A percentile compares a stretch with the other conserved stretches of the same genome.
These are phyloP conservation scores for Pseudococcus longispinus DNA, from an alignment of 2,888 invertebrate genomes.

Conservation along the genomic window DNA sequence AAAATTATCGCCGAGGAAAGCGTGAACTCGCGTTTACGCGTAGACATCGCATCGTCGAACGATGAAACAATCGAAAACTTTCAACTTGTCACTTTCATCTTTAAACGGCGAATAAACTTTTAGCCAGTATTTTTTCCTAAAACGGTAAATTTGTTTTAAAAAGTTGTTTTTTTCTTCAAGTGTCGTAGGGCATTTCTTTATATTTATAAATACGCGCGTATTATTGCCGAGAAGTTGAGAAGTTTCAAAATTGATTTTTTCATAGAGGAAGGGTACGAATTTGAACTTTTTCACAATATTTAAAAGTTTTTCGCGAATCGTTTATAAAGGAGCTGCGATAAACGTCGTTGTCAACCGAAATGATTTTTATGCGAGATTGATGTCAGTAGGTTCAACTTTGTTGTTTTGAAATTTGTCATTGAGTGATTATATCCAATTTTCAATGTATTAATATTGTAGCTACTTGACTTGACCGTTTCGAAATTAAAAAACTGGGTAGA, in stretches of 20 bases:
- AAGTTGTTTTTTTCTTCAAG: neutral
- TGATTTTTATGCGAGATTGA: neutral
- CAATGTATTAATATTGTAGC: no score
- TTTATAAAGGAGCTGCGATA: neutral
- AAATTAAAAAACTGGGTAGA: no score
- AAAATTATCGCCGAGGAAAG: neutral
- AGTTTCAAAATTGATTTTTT: neutral
- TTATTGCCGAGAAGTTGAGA: neutral
- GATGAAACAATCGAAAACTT: constrained; percentile 22
- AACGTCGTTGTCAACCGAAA: neutral
- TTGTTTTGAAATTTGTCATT: no score
- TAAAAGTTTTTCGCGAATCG: neutral
- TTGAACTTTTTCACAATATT: constrained; percentile 2
- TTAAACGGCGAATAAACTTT: neutral
- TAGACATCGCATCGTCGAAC: neutral
- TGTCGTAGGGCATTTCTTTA: neutral
- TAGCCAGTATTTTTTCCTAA: neutral
- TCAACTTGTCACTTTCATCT: constrained; percentile 19
- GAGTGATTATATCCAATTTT: no score
- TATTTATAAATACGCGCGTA: neutral
- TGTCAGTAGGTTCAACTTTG: no score
- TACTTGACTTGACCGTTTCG: no score
- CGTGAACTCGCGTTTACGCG: neutral
- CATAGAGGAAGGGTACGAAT: neutral
- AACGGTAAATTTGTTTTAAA: neutral